A percentile compares a stretch with the other conserved stretches of the same genome.
Evolutionary conservation across 2,888 invertebrate genomes (phyloP).

Genomic region (Dromius quadrimaculatus): DNA sequence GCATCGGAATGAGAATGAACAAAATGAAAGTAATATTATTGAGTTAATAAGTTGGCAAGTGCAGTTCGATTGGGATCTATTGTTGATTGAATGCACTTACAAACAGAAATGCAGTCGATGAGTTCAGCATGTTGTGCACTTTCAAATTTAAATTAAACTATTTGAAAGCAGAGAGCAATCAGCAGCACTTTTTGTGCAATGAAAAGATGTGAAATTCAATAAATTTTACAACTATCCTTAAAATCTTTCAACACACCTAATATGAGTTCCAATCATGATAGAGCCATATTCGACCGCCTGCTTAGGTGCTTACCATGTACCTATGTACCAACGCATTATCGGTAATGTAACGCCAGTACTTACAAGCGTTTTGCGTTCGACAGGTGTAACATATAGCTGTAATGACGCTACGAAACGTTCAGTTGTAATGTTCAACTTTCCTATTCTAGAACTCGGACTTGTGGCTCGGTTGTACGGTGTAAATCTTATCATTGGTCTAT

Average conservation of each 20-base stretch:
- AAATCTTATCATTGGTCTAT: conserved; percentile 42
- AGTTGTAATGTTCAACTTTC: conserved; percentile 12
- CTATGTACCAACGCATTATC: conserved; percentile 32
- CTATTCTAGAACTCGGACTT: conserved; percentile 19
- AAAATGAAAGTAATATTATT: conserved; percentile 30
- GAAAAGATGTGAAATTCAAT: too few relatives aligned
- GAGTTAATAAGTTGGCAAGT: conserved; percentile 30
- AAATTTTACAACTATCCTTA: too few relatives aligned
- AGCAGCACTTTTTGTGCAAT: conserved; percentile 31
- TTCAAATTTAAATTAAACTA: conserved; percentile 43
- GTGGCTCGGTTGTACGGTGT: too few relatives aligned
- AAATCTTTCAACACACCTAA: conserved; percentile 6
- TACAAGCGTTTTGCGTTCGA: conserved; percentile 16
- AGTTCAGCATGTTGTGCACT: conserved; percentile 29
- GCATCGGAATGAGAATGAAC: neutral
- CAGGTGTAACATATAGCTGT: conserved; percentile 27
- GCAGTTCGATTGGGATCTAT: conserved; percentile 36
- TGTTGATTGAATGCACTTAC: conserved; percentile 35
- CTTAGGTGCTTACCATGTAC: conserved; percentile 24
- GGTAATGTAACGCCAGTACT: conserved; percentile 32
- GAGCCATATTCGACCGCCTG: neutral
- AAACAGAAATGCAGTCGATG: conserved; percentile 11
- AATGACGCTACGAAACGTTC: conserved; percentile 8
- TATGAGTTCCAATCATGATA: conserved; percentile 26
- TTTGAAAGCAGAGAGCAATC: conserved; percentile 38